Evolutionary conservation across 1,140 invertebrate species (phyloP), one percentile per base, ranked within the genome.

Genomic region (Musca domestica): DNA sequence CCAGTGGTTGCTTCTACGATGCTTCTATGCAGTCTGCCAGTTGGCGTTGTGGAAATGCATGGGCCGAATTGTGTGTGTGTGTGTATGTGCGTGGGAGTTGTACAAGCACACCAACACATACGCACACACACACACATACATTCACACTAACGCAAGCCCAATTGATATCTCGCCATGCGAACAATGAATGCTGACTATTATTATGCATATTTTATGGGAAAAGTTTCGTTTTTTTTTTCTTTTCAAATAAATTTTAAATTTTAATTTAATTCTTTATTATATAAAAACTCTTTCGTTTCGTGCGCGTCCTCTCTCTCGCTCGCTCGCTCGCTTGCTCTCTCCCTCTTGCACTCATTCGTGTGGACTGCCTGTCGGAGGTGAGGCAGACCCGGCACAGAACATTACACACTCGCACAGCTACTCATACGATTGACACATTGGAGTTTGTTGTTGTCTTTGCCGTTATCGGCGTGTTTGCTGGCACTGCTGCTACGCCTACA

Each of bases 211-310:
- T 61, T 61, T 61, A 61, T 61, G 56, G 17, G 56, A 61, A 61
- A 61, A 61, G 34, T 9, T 61, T 41, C 34, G 34, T 41, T 41
- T 41, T 41, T 41, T 41, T 30, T 9, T 30, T 30, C 34, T 61
- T 61, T 61, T 61, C 56, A 61, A 61, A 61, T 61, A 61, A 61
- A 61, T 61, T 61, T 61, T 61, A 61, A 61, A 61, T 61, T 61
- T 61, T 61, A 61, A 61, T 61, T 61, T 61, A 61, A 61, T 61
- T 61, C 34, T 61, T 61, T 61, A 19, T 61, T 19, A 34, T 61
- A 61, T 51, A 51, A 41, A 41, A 41, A 41, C 34, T 41, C 34
- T 41, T 41, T 41, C 34, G 10, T 41, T 12, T 41, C 34, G 12
- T 41, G 34, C 12, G 34, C 34, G 34, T 41, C 12, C 5, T 41